Evolutionary conservation across 2,113 vertebrate species (phyloP), one percentile per base, ranked within the genome.

Genomic region (Ammodytes marinus): DNA sequence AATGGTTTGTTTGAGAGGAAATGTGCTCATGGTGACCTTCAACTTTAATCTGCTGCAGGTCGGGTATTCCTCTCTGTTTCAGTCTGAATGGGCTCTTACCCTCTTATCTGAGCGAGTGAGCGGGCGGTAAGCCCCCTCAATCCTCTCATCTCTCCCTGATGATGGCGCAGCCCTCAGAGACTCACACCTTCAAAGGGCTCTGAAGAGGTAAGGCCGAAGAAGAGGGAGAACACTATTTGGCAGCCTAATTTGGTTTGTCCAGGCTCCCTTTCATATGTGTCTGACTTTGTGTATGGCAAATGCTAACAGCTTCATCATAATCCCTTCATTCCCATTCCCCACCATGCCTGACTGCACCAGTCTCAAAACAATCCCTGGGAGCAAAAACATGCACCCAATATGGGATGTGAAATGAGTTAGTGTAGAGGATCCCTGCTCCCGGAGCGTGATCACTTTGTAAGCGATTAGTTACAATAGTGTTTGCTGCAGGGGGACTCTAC

Each of bases 281-380:
- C 52, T 70, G 53, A 84, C 47, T 84, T 69, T 73, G 49, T 73
- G 60, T 49, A 52, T 72, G 69, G 64, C 46, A 76, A 82, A 72
- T 69, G 76, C 72, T 87, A 87, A 85, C 66, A 83, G 85, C 74
- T 86, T 27, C 64, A 74, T 90, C 74, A 84, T 87, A 88, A 94
- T 91, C 86, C 74, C 84, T 86, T 89, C 79, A 91, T 93, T 92
- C 77, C 79, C 68, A 89, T 93, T 91, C 87, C 53, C 40, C 63
- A 71, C 61, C 86, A 91, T 61, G 69, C 47, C 52, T 45, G 82
- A 88, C 89, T 92, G 85, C 86, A 80, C 83, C 85, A 88, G 40
- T 58, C 52, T 77, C 64, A 53, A 64, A 74, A 79, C 69, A 71
- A 40, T 82, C 52, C 74, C 86, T 37, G 37, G 60, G 76, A 70